These are phyloP conservation scores for Rutpela maculata DNA, from an alignment of 2,888 invertebrate species.

Conservation along the genomic window DNA sequence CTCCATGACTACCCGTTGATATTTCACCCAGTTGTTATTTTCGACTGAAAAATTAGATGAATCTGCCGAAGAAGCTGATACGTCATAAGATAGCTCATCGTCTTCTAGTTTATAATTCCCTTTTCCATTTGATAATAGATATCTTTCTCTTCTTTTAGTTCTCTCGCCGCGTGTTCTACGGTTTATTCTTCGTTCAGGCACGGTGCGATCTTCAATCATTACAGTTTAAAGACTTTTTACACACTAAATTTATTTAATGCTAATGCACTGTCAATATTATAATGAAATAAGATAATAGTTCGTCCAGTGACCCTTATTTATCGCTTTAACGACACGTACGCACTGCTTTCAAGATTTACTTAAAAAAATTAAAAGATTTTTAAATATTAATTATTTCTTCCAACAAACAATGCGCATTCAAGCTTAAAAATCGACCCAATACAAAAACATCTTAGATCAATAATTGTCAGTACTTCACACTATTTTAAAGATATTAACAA, in stretches of 20 bases:
- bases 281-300: constrained; percentile 24
- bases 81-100: constrained; percentile 46
- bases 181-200: constrained; percentile 61
- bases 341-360: not conserved
- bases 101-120: constrained; percentile 48
- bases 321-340: constrained; percentile 13
- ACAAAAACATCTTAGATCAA: not conserved
- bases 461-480: not conserved
- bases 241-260: constrained; percentile 7
- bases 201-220: constrained; percentile 64
- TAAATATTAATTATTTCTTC: not conserved
- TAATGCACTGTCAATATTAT: not conserved
- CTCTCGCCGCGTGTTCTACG: constrained; percentile 68
- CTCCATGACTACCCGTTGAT: constrained; percentile 42
- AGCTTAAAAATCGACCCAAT: not conserved
- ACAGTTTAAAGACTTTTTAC: constrained; percentile 2
- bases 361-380: constrained; percentile 6
- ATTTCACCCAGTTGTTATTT: constrained; percentile 55
- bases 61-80: constrained; percentile 51
- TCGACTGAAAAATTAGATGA: constrained; percentile 49
- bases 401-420: constrained; percentile 12
- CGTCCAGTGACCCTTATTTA: constrained; percentile 36
- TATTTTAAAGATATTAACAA: not conserved
- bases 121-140: constrained; percentile 61
- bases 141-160: constrained; percentile 68